Evolutionary conservation across 2,888 invertebrate genomes (phyloP).

Genomic region (Caenorhabditis wallacei): DNA sequence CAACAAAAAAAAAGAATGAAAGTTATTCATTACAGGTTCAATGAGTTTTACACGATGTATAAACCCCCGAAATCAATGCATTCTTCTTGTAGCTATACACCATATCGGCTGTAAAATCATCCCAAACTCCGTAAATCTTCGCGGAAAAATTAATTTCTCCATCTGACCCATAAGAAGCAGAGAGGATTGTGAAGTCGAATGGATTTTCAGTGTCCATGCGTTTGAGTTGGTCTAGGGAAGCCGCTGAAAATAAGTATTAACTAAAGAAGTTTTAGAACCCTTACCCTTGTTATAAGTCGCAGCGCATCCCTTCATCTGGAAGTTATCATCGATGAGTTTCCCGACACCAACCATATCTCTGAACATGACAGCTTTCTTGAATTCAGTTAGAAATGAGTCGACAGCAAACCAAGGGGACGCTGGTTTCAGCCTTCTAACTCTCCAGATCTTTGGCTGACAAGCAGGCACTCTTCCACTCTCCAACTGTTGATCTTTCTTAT

Average conservation of each 20-base stretch:
- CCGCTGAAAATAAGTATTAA: neutral
- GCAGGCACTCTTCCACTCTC: conserved; percentile 4
- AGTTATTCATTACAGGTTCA: no score
- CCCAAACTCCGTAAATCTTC: neutral
- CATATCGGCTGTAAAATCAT: neutral
- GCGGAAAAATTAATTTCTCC: neutral
- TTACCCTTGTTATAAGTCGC: neutral
- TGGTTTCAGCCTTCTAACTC: neutral
- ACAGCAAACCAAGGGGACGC: neutral
- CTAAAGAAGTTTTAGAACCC: neutral
- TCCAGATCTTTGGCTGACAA: neutral
- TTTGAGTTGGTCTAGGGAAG: neutral
- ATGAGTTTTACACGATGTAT: neutral
- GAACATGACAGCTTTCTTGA: neutral
- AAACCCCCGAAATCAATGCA: neutral
- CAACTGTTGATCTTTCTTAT: conserved; percentile 23
- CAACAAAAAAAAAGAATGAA: no score
- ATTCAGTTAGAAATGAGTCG: neutral
- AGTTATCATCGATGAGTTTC: neutral
- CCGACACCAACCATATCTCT: neutral
- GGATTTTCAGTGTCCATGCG: neutral
- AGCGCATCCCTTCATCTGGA: neutral
- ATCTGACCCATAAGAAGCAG: neutral
- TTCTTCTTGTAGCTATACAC: neutral
- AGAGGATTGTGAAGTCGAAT: neutral